phyloP scores from a whole-genome alignment of 2,113 vertebrate species.

The Centropristis striata region DNA sequence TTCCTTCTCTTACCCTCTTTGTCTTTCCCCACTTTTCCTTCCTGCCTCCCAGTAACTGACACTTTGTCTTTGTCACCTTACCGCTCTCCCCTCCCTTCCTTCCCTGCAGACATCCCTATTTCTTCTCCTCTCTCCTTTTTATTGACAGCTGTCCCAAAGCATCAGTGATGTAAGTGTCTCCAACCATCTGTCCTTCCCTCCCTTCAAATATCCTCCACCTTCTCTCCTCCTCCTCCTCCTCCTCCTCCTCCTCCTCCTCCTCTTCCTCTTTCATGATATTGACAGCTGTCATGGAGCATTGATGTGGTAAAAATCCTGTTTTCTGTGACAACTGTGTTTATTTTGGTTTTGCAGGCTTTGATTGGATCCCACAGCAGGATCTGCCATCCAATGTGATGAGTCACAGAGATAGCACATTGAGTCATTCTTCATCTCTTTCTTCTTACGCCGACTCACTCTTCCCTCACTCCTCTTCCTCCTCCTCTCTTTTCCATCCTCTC shows the following conservation, averaged over 20 bases:
- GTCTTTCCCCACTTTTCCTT: conserved; percentile 33
- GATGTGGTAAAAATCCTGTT: conserved; percentile 15
- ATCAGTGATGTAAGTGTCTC: conserved; percentile 55
- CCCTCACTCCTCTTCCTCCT: not conserved
- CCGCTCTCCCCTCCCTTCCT: conserved; percentile 4
- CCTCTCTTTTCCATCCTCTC: conserved; percentile 14
- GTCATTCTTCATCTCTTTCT: conserved; percentile 20
- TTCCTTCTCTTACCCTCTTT: conserved; percentile 24
- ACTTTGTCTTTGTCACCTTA: conserved; percentile 53
- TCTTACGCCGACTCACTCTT: conserved; percentile 3
- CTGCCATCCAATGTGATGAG: conserved; percentile 41
- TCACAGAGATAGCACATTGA: conserved; percentile 44
- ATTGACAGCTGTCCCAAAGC: conserved; percentile 74
- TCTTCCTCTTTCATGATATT: conserved; percentile 41
- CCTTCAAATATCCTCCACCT: conserved; percentile 25
- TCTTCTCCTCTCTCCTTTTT: conserved; percentile 37
- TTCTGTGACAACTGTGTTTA: conserved; percentile 51
- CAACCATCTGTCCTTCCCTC: conserved; percentile 46
- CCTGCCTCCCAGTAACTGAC: conserved; percentile 45
- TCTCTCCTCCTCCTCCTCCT: conserved; percentile 22
- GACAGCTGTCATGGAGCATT: conserved; percentile 65
- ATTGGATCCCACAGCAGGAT: conserved; percentile 42
- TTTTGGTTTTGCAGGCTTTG: conserved; percentile 57
- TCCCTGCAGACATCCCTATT: conserved; percentile 44
- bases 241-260: conserved; percentile 6